Base-by-base conservation (phyloP, 2,797 vertebrate genomes). In the Passerculus sandwichensis region DNA sequence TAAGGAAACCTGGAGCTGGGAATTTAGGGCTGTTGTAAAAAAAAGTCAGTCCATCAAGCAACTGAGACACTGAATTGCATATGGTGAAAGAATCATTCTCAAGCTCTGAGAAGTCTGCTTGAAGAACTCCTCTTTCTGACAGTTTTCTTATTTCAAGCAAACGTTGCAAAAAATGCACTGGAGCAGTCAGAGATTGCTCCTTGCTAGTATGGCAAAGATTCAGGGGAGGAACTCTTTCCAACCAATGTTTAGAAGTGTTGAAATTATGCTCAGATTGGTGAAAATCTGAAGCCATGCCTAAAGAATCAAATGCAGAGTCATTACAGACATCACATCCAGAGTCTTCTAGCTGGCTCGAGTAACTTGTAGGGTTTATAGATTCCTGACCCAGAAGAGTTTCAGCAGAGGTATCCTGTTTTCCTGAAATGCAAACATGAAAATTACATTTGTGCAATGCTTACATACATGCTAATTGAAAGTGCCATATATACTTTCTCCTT, bases 101-200 rank as follows among this genome's bases (percentile, higher is more conserved):
- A 40, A 97, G 91, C 54, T 84, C 60, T 48, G 96, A 95, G 80
- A 98, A 97, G 65, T 97, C 95, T 56, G 97, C 92, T 73, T 95
- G 96, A 79, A 96, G 79, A 65, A 71, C 69, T 88, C 75, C 85
- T 86, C 76, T 40, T 57, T 96, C 94, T 36, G 94, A 86, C 10
- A 98, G 85, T 27, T 97, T 97, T 61, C 96, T 98, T 57, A 99
- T 96, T 73, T 98, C 91, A 48, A 98, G 98, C 6, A 99, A 97
- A 86, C 94, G 83, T 89, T 98, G 98, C n/a, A 99, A 97, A 96
- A 99, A 99, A 15, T 96, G 97, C 76, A 98, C 83, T 36, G 98
- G 98, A 85, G 96, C 97, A 65, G 91, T 75, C n/a, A 97, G 29
- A 47, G 89, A 53, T 6, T 61, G 77, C 62, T 97, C 97, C 25